Conservation (phyloP, 2,113 vertebrate species). For the Catagonus wagneri region DNA sequence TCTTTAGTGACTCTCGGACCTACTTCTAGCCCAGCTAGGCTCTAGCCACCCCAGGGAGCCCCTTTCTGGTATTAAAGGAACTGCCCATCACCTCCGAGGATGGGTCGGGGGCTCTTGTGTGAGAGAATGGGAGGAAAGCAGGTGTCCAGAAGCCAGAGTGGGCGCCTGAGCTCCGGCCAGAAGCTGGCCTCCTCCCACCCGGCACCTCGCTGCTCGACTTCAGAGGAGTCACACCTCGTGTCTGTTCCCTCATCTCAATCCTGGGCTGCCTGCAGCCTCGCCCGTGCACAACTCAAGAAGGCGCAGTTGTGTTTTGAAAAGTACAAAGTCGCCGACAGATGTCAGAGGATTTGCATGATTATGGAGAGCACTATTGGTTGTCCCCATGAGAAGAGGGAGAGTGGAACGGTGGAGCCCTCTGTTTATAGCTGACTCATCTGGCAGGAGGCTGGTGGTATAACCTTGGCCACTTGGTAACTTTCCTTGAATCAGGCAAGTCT, state of each 20-base stretch:
- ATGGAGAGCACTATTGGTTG: not conserved
- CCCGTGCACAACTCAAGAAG: not conserved
- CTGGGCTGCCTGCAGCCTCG: not conserved
- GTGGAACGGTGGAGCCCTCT: conserved; percentile 11
- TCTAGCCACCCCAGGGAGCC: not conserved
- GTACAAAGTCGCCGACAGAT: not conserved
- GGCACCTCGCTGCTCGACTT: not conserved
- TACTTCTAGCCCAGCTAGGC: not conserved
- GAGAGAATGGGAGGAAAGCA: not conserved
- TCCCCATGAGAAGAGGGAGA: not conserved
- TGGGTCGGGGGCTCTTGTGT: not conserved
- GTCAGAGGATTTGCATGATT: not conserved
- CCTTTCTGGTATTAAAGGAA: not conserved
- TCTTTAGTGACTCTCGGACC: not conserved
- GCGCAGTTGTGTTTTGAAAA: not conserved
- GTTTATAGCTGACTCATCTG: conserved; percentile 81
- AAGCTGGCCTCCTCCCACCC: not conserved
- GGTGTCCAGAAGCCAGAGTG: not conserved
- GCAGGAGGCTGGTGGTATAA: conserved; percentile 65
- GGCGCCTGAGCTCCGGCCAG: not conserved
- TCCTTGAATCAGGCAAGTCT: conserved; percentile 73
- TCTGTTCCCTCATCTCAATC: not conserved
- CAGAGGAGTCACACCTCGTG: not conserved
- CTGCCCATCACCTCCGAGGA: not conserved
- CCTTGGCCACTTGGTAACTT: conserved; percentile 78